These are phyloP conservation scores for Spilosoma lubricipeda DNA, from an alignment of 2,888 invertebrate species.

Conservation along the genomic window DNA sequence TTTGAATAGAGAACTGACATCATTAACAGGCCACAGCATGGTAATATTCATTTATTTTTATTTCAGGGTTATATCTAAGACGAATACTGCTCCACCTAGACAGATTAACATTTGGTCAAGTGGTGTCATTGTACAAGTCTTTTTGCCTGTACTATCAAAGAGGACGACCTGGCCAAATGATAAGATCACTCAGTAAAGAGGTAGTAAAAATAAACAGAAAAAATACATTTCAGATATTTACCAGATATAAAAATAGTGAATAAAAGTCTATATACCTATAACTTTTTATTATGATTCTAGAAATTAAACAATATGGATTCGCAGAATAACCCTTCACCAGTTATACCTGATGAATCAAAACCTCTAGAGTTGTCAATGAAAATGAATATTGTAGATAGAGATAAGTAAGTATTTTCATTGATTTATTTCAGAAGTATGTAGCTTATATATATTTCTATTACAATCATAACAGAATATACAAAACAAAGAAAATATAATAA, in stretches of 20 bases:
- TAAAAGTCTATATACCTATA: background rate
- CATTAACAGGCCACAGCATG: background rate
- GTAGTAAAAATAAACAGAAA: constrained; percentile 52
- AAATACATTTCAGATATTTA: background rate
- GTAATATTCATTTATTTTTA: background rate
- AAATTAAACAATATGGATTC: constrained; percentile 80
- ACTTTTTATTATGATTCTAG: constrained; percentile 54
- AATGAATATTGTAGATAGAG: constrained; percentile 78
- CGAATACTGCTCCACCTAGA: constrained; percentile 93
- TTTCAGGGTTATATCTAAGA: constrained; percentile 91
- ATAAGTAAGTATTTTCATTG: constrained; percentile 67
- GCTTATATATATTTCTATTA: background rate
- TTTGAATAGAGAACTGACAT: background rate
- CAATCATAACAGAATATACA: background rate
- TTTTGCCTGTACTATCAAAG: constrained; percentile 90
- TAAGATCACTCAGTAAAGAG: constrained; percentile 82
- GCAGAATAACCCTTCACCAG: constrained; percentile 57
- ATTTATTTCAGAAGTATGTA: background rate
- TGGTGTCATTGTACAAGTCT: constrained; percentile 90
- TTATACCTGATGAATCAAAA: constrained; percentile 70
- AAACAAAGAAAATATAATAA: background rate
- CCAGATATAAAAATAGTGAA: background rate
- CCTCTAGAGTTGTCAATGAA: constrained; percentile 74
- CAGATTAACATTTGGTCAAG: constrained; percentile 93
- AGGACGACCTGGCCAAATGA: constrained; percentile 82